phyloP scores from a whole-genome alignment of 2,113 vertebrate genomes.

The Notarius lentiginosus region DNA sequence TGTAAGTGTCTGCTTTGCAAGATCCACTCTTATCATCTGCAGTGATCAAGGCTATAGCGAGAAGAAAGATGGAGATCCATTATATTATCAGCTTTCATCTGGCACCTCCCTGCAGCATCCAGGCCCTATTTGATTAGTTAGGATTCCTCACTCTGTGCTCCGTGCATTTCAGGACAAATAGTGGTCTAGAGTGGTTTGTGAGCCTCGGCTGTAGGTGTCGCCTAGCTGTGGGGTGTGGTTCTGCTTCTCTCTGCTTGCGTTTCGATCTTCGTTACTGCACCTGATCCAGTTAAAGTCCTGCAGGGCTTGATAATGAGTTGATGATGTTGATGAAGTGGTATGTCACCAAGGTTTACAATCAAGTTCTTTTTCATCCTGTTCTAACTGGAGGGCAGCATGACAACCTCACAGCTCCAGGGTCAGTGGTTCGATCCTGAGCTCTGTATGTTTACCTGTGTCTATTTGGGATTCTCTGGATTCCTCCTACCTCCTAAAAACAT shows the following conservation, averaged over 20 bases:
- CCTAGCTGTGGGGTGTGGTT: constrained; percentile 22
- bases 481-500: not conserved
- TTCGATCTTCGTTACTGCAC: constrained; percentile 7
- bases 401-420: not conserved
- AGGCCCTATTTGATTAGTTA: not conserved
- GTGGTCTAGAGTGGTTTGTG: not conserved
- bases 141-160: not conserved
- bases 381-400: not conserved
- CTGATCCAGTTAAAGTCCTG: not conserved
- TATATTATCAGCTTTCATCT: not conserved
- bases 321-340: not conserved
- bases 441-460: not conserved
- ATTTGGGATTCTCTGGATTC: not conserved
- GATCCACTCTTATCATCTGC: not conserved
- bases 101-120: not conserved
- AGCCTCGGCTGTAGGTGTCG: not conserved
- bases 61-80: not conserved
- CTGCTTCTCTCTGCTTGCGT: constrained; percentile 1
- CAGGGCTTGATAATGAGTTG: not conserved
- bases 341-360: not conserved
- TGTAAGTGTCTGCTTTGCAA: not conserved
- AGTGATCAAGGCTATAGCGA: not conserved
- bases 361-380: not conserved
- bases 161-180: not conserved
- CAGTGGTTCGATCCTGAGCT: not conserved